phyloP scores from a whole-genome alignment of 2,113 vertebrate genomes.

The Meleagris gallopavo region DNA sequence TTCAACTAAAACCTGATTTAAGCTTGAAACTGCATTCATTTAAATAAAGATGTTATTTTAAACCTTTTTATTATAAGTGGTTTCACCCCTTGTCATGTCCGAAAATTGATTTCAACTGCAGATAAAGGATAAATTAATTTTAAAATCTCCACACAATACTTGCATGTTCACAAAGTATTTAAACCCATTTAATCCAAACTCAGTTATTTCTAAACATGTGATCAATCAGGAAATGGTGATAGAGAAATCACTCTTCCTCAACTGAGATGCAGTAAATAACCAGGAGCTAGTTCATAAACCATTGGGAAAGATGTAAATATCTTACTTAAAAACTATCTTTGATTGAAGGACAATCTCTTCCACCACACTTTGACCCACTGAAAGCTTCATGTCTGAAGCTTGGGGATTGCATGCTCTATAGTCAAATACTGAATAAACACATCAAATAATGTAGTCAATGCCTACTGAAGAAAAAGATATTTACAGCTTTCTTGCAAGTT shows the following conservation, averaged over 20 bases:
- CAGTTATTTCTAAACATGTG: neutral
- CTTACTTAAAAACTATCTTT: neutral
- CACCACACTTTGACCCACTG: neutral
- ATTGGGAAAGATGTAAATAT: neutral
- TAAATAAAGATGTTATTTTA: neutral
- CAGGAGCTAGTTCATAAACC: neutral
- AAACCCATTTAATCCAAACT: neutral
- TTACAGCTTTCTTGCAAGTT: neutral
- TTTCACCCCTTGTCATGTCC: neutral
- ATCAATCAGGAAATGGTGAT: neutral
- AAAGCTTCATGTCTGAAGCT: neutral
- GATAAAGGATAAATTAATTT: neutral
- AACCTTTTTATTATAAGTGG: neutral
- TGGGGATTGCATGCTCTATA: neutral
- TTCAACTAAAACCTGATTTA: neutral
- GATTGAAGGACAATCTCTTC: neutral
- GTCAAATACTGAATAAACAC: neutral
- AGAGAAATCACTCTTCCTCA: neutral
- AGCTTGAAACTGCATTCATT: neutral
- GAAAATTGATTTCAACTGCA: neutral
- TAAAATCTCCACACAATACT: neutral
- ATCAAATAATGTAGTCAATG: neutral
- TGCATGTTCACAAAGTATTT: neutral
- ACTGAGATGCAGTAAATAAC: constrained; percentile 3
- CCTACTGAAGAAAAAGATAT: neutral